Conservation (phyloP, 2,113 vertebrate genomes). For the Macquaria ambigua region DNA sequence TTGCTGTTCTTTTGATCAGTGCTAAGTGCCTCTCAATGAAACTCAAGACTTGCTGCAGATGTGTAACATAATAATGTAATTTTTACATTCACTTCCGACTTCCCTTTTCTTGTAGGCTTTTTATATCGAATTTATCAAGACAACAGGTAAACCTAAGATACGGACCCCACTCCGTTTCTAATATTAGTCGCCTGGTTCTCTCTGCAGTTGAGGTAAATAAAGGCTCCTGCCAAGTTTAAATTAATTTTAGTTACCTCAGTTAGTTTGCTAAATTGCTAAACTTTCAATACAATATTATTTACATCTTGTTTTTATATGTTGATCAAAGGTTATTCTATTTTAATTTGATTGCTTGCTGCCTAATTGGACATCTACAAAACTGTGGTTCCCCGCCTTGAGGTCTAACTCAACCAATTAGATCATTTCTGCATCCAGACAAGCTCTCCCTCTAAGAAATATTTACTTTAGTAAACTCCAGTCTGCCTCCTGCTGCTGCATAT, state of each 20-base stretch:
- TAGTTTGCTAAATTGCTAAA: background rate
- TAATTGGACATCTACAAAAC: background rate
- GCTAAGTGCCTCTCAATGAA: background rate
- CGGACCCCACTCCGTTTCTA: background rate
- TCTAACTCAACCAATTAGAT: slow-evolving; percentile 31
- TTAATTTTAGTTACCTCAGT: background rate
- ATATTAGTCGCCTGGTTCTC: background rate
- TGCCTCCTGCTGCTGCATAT: slow-evolving; percentile 10
- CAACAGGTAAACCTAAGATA: background rate
- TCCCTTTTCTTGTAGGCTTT: no score
- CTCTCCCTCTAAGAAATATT: slow-evolving; percentile 42
- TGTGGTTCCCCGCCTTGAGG: background rate
- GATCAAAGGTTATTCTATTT: background rate
- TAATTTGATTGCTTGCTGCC: slow-evolving; percentile 6
- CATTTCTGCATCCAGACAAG: slow-evolving; percentile 5
- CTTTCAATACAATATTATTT: background rate
- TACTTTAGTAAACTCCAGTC: slow-evolving; percentile 34
- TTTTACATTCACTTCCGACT: no score
- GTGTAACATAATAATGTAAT: background rate
- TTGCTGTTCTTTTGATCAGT: background rate
- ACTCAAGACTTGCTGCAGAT: background rate
- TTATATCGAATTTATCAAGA: background rate
- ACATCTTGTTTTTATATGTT: background rate
- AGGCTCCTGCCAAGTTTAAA: background rate
- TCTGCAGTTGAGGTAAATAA: background rate